Percentiles rank a stretch among this genome's conserved stretches.
These are phyloP conservation scores for Phengaris alcon DNA, from an alignment of 2,888 invertebrate genomes.

Conservation along the genomic window DNA sequence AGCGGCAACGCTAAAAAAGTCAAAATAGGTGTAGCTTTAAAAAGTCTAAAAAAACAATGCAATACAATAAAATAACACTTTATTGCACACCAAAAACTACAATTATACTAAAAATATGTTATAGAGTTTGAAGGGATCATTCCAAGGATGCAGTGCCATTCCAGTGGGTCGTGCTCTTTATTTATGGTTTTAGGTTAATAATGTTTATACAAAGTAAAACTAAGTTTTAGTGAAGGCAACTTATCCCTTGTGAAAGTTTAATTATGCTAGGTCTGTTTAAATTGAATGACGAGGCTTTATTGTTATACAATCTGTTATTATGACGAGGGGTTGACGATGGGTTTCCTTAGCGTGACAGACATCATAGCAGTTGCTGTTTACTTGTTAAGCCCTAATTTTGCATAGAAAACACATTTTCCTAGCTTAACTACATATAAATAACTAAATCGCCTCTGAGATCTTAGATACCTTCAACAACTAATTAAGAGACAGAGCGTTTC, in stretches of 20 bases:
- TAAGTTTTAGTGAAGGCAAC: constrained; percentile 23
- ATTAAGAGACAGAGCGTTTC: too few species aligned
- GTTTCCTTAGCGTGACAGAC: not conserved
- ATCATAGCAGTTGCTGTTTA: not conserved
- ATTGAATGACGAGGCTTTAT: constrained; percentile 7
- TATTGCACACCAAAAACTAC: too few species aligned
- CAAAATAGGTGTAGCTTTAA: not conserved
- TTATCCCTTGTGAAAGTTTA: not conserved
- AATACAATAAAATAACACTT: too few species aligned
- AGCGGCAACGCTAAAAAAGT: not conserved
- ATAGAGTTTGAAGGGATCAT: not conserved
- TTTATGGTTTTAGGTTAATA: not conserved
- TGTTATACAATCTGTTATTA: constrained; percentile 1
- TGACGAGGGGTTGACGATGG: not conserved
- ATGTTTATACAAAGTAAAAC: not conserved
- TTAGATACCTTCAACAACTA: too few species aligned
- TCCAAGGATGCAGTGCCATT: not conserved
- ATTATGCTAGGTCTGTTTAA: not conserved
- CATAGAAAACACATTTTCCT: not conserved
- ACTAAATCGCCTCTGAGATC: too few species aligned
- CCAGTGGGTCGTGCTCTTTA: constrained; percentile 7
- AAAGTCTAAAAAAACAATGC: not conserved
- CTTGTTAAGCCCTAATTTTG: not conserved
- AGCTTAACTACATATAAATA: too few species aligned
- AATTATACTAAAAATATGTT: not conserved